Evolutionary conservation across 2,797 vertebrate species (phyloP), one percentile per base, ranked within the genome.

Genomic region (Manis crassicaudata): DNA sequence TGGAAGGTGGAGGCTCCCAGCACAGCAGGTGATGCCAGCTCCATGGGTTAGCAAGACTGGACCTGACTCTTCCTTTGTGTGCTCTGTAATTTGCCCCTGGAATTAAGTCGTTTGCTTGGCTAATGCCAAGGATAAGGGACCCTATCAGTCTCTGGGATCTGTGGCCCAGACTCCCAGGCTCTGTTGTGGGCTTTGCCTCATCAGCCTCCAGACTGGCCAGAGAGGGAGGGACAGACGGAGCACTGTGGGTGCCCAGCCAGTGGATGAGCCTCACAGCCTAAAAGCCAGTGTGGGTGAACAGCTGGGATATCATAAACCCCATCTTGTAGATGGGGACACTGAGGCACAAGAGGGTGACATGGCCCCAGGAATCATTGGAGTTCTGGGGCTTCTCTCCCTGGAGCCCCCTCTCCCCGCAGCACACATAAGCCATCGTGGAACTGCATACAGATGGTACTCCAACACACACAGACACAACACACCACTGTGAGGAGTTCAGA

Each of bases 21-120:
- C 29, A 29, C 1, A 58, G 62, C 79, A 92, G 96, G 92, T 95
- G 91, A 97, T n/a, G 16, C 58, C 58, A 84, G 90, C 76, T 65
- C 56, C 40, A 54, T 12, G 0, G 85, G 67, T 95, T 93, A 97
- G 90, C 97, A 97, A 96, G 82, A 88, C 95, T 79, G 81, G 88
- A 88, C 92, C 91, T 87, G 92, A 92, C 37, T 75, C 7, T 65
- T 81, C 85, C 52, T 50, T 77, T 68, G 3, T 21, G 10, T 23
- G 80, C 95, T 97, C 96, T 98, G 72, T 98, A 97, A 98, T 98
- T 97, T 97, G 88, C 67, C 75, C 68, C 85, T 46, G n/a, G 94
- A 96, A 92, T 95, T 96, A 96, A 96, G 79, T 96, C 94, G 94
- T 87, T 75, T 84, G 88, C 85, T 7, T 0, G 32, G 50, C 54